Percentiles rank a stretch among this genome's conserved stretches.
phyloP scores from a whole-genome alignment of 2,113 vertebrate genomes.

The Charina bottae region DNA sequence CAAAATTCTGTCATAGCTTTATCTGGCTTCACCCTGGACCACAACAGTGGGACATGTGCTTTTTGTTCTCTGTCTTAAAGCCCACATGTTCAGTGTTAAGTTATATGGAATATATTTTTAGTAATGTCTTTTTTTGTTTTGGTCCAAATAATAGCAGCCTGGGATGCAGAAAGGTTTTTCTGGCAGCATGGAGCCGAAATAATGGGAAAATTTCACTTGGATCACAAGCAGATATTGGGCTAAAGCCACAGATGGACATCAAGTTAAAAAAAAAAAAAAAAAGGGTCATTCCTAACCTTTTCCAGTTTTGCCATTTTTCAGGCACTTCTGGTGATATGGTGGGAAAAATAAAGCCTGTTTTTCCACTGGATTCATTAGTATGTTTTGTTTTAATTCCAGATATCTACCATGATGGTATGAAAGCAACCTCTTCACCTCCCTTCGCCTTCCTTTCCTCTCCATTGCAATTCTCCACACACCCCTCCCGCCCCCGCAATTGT shows the following conservation, averaged over 20 bases:
- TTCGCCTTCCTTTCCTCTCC: background rate
- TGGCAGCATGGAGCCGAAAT: background rate
- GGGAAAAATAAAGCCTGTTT: constrained; percentile 32
- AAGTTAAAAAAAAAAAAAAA: too few relatives aligned
- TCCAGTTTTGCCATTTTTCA: background rate
- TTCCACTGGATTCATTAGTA: constrained; percentile 19
- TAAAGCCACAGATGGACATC: background rate
- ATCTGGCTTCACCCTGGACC: background rate
- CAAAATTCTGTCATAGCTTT: background rate
- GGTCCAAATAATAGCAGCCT: background rate
- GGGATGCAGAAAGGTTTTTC: background rate
- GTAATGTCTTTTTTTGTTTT: too few relatives aligned
- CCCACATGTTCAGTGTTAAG: background rate
- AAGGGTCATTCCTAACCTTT: background rate
- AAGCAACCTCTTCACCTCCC: background rate
- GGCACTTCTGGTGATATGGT: background rate
- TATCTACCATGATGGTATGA: background rate
- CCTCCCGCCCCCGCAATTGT: background rate
- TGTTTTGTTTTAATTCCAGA: constrained; percentile 26
- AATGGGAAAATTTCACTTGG: background rate
- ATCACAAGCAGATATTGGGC: background rate
- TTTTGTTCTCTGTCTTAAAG: fast-evolving
- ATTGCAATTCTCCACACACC: background rate
- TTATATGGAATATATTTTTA: fast-evolving
- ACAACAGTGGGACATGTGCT: background rate